Conservation (phyloP, 2,888 invertebrate genomes). For the Trisateles emortualis region DNA sequence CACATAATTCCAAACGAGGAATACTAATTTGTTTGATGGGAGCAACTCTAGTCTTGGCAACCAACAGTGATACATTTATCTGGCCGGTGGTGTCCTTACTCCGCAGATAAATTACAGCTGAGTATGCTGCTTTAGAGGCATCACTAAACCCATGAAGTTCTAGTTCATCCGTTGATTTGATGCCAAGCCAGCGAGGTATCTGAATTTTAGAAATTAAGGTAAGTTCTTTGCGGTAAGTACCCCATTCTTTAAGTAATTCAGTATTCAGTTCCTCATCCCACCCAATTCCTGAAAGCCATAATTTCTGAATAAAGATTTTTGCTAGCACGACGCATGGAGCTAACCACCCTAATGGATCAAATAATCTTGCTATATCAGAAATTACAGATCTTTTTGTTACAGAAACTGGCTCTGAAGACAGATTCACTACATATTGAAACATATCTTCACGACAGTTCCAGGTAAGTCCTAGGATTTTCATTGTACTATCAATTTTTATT, state of each 20-base stretch:
- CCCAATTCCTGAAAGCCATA: background rate
- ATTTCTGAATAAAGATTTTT: too few species aligned
- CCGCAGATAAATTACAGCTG: background rate
- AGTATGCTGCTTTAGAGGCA: background rate
- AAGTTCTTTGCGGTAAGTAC: background rate
- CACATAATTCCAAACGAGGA: too few species aligned
- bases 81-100: background rate
- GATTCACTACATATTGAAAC: constrained; percentile 32
- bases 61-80: background rate
- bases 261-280: background rate
- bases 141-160: background rate
- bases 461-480: too few species aligned
- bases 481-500: constrained; percentile 28
- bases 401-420: constrained; percentile 17
- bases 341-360: too few species aligned
- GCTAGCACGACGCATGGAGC: too few species aligned
- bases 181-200: background rate
- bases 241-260: background rate
- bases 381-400: constrained; percentile 40
- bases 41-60: background rate
- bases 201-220: background rate
- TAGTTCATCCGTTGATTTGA: background rate
- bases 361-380: constrained; percentile 30
- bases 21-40: background rate
- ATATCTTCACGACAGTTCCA: constrained; percentile 18